Conservation (phyloP, 2,113 vertebrate genomes). For the Anarhynchus alexandrinus region DNA sequence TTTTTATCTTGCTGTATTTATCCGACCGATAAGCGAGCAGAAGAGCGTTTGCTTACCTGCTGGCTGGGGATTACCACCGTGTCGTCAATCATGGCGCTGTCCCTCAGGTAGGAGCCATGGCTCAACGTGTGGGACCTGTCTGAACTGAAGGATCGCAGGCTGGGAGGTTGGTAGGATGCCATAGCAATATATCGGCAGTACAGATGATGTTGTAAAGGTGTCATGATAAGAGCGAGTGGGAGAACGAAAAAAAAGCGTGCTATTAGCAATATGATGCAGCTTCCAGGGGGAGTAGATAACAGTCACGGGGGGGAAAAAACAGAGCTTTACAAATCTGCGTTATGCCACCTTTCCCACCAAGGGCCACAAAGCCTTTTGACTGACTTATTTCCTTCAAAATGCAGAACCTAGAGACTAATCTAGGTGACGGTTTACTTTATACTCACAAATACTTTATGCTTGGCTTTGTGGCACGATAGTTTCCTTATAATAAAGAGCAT, state of each 20-base stretch:
- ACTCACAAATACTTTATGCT: not conserved
- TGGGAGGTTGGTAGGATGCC: slow-evolving; percentile 75
- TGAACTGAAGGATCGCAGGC: slow-evolving; percentile 87
- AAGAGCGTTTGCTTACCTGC: slow-evolving; percentile 76
- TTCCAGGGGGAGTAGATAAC: slow-evolving; percentile 67
- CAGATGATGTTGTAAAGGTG: slow-evolving; percentile 66
- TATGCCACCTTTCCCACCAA: not conserved
- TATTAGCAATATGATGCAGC: slow-evolving; percentile 75
- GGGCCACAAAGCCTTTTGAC: not conserved
- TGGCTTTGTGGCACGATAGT: not conserved
- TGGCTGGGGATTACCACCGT: slow-evolving; percentile 81
- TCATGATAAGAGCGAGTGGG: slow-evolving; percentile 65
- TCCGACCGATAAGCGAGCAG: rapidly evolving
- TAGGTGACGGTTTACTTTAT: not conserved
- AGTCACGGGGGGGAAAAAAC: not conserved
- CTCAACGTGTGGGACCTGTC: slow-evolving; percentile 94
- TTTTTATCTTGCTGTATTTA: not conserved
- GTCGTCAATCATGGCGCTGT: slow-evolving; percentile 88
- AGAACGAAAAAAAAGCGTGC: slow-evolving; percentile 76
- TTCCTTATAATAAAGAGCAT: not conserved
- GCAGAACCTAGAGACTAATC: slow-evolving; percentile 22
- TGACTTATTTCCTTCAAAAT: not conserved
- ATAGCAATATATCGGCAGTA: slow-evolving; percentile 67
- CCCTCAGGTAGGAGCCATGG: slow-evolving; percentile 87
- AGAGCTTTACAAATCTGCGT: not conserved